A percentile compares a stretch with the other conserved stretches of the same genome.
Evolutionary conservation across 2,797 vertebrate genomes (phyloP).

Genomic region (Menidia menidia): DNA sequence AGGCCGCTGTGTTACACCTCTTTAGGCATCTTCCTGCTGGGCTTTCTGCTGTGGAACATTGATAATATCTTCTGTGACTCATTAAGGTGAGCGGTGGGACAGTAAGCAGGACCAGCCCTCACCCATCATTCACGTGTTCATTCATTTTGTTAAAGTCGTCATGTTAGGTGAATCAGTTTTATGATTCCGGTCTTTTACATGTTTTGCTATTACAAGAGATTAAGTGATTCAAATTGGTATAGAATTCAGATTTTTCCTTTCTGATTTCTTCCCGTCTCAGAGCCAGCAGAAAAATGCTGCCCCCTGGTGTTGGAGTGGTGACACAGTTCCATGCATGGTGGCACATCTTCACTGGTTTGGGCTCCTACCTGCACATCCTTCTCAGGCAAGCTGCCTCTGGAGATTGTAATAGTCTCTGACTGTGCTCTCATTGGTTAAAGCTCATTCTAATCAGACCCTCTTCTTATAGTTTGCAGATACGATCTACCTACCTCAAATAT

Average conservation of each 20-base stretch:
- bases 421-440: background rate
- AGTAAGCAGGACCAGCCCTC: background rate
- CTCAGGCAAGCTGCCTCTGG: slow-evolving; percentile 85
- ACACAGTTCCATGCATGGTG: slow-evolving; percentile 99
- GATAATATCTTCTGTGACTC: slow-evolving; percentile 96
- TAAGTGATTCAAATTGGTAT: no score
- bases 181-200: no score
- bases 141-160: no score
- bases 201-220: no score
- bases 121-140: no score
- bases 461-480: slow-evolving; percentile 90
- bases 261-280: slow-evolving; percentile 69
- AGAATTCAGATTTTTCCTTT: no score
- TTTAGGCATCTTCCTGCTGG: slow-evolving; percentile 91
- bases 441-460: background rate
- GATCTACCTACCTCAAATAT: slow-evolving; percentile 94
- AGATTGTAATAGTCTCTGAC: background rate
- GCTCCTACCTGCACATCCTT: slow-evolving; percentile 96
- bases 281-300: slow-evolving; percentile 86
- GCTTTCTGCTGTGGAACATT: slow-evolving; percentile 96
- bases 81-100: slow-evolving; percentile 84
- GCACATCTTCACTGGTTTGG: slow-evolving; percentile 97
- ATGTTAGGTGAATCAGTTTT: no score
- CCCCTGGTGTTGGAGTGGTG: slow-evolving; percentile 87
- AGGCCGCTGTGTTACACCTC: slow-evolving; percentile 92